phyloP scores from a whole-genome alignment of 1,140 invertebrate species.

The Armadillidium nasatum region DNA sequence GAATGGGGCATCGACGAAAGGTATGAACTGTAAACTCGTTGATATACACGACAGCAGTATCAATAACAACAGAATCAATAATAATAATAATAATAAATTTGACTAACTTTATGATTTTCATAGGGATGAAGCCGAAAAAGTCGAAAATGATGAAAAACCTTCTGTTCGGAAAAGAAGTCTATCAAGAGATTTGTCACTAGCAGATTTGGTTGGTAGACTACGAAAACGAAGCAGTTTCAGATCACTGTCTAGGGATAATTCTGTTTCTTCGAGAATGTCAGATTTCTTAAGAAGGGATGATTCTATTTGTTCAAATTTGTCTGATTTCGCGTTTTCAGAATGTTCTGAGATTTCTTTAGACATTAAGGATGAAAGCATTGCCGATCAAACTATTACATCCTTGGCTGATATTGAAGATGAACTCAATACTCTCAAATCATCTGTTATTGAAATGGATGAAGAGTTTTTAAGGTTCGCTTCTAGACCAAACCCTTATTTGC shows the following conservation, averaged over 20 bases:
- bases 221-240: neutral
- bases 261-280: slow-evolving; percentile 20
- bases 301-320: slow-evolving; percentile 31
- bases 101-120: too few species aligned
- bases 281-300: slow-evolving; percentile 23
- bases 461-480: slow-evolving; percentile 20
- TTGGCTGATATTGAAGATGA: slow-evolving; percentile 29
- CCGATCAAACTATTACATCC: slow-evolving; percentile 24
- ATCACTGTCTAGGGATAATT: slow-evolving; percentile 22
- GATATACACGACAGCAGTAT: too few species aligned
- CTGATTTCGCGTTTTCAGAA: slow-evolving; percentile 27
- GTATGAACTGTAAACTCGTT: too few species aligned
- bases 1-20: neutral
- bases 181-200: neutral
- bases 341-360: slow-evolving; percentile 28
- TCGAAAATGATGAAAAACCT: too few species aligned
- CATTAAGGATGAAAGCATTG: slow-evolving; percentile 19
- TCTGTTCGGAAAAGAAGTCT: neutral
- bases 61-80: too few species aligned
- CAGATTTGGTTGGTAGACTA: slow-evolving; percentile 24
- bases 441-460: slow-evolving; percentile 30
- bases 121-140: too few species aligned
- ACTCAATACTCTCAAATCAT: slow-evolving; percentile 22
- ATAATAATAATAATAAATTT: too few species aligned
- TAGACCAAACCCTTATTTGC: slow-evolving; percentile 21